Base-by-base conservation (phyloP, 2,888 invertebrate species). In the Latheticus oryzae region DNA sequence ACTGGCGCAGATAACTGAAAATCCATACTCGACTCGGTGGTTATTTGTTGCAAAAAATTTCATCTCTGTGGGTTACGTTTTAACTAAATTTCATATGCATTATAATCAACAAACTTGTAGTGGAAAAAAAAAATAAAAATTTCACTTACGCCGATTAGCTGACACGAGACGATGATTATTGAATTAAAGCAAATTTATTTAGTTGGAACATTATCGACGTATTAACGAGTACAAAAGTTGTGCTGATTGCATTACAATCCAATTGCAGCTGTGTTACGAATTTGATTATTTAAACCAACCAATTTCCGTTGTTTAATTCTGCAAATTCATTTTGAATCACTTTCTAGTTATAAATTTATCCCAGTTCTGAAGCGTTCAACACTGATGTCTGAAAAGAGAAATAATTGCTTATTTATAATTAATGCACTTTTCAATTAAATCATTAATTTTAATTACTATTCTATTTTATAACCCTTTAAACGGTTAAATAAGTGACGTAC, bases 241-340 rank as follows among this genome's bases (percentile, higher is more conserved):
- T 28, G 5, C 9, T 42, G 42, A 38, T 58, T 58, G 52, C 33
- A 47, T 40, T 45, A 45, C 40, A 21, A 37, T 53, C 35, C 32
- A 38, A 37, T 58, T 51, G 57, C 37, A 43, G 57, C 32, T 38
- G 38, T 47, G 43, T 57, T 58, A 16, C 40, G 54, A 61, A 59
- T 47, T 58, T 57, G 64, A 64, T 61, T 61, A 62, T 64, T 62
- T 55, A 64, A 57, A 61, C 57, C 61, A 50, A 56, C 61, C 62
- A 65, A 65, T 63, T 62, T 64, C 61, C 62, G 61, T 60, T 62
- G 65, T 62, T 63, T 63, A 61, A 62, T 65, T 65, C 61, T 60
- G 59, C 58, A 62, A 54, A 65, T 65, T 61, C 55, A 60, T 58
- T 61, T 48, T 35, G 28, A 60, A 63, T 60, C 28, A 51, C 38